These are phyloP conservation scores for Rhinichthys osculus DNA, from an alignment of 2,797 vertebrate genomes.

Conservation along the genomic window DNA sequence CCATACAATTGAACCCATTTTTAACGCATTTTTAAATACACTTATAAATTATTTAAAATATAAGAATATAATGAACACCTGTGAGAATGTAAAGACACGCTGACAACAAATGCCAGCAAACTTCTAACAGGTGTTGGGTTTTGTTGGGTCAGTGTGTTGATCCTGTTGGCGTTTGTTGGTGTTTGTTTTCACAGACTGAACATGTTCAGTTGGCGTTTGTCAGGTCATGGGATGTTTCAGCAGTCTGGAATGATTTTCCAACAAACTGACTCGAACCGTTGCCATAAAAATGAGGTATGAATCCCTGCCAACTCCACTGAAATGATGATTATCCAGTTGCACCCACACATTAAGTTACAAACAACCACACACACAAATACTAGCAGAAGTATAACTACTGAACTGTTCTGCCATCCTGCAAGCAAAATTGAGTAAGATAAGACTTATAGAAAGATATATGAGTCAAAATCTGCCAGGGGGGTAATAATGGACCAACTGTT, in stretches of 20 bases:
- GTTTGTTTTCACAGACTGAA: slow-evolving; percentile 1
- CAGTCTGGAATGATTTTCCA: neutral
- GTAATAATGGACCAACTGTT: too few relatives aligned
- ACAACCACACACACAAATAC: neutral
- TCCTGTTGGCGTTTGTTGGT: neutral
- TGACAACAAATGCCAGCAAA: neutral
- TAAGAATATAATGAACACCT: neutral
- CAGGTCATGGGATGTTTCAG: slow-evolving; percentile 1
- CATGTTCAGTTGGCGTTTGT: neutral
- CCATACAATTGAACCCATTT: too few relatives aligned
- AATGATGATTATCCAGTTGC: neutral
- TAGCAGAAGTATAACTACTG: neutral
- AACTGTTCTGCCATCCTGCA: neutral
- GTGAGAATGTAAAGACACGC: neutral
- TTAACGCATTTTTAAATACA: too few relatives aligned
- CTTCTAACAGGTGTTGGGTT: neutral
- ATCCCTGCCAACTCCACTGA: neutral
- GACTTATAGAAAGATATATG: too few relatives aligned
- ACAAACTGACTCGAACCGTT: neutral
- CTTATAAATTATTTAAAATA: too few relatives aligned
- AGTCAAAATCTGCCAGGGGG: too few relatives aligned
- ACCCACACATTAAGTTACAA: neutral
- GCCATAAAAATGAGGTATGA: neutral
- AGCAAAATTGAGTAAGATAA: neutral
- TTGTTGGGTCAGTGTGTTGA: neutral